Percentiles rank a stretch among this genome's conserved stretches.
phyloP scores from a whole-genome alignment of 2,797 vertebrate genomes.

The Anas georgica region DNA sequence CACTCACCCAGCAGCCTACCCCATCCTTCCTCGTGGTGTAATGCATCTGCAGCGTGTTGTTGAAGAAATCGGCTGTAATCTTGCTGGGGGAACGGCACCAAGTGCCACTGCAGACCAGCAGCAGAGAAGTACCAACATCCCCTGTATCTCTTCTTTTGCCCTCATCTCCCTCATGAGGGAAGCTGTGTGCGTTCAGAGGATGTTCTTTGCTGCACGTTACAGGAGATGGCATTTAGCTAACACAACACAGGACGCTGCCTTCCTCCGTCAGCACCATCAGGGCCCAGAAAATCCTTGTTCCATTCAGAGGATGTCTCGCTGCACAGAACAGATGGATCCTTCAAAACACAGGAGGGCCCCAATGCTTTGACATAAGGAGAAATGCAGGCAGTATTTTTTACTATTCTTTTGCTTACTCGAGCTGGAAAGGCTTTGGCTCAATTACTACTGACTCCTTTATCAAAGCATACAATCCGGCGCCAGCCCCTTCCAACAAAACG shows the following conservation, averaged over 20 bases:
- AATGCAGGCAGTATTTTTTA: not conserved
- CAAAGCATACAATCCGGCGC: not conserved
- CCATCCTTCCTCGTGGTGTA: rapidly evolving
- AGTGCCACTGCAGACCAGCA: not conserved
- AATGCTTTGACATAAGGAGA: not conserved
- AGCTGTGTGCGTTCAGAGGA: not conserved
- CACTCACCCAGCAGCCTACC: not conserved
- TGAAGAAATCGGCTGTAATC: not conserved
- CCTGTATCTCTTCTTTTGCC: not conserved
- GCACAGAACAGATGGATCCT: not conserved
- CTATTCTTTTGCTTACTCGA: not conserved
- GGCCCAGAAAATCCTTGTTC: not conserved
- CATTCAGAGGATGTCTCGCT: not conserved
- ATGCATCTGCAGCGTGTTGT: rapidly evolving
- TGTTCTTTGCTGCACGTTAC: not conserved
- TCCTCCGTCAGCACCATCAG: not conserved
- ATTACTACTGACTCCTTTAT: not conserved
- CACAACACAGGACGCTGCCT: not conserved
- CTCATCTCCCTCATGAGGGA: not conserved
- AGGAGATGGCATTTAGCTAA: not conserved
- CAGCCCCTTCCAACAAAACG: not conserved
- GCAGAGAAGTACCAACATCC: not conserved
- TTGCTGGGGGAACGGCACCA: not conserved
- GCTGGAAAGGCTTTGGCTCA: not conserved
- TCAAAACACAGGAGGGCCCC: rapidly evolving